A percentile compares a stretch with the other conserved stretches of the same genome.
phyloP scores from a whole-genome alignment of 2,888 invertebrate species.

The Cyclophora punctaria region DNA sequence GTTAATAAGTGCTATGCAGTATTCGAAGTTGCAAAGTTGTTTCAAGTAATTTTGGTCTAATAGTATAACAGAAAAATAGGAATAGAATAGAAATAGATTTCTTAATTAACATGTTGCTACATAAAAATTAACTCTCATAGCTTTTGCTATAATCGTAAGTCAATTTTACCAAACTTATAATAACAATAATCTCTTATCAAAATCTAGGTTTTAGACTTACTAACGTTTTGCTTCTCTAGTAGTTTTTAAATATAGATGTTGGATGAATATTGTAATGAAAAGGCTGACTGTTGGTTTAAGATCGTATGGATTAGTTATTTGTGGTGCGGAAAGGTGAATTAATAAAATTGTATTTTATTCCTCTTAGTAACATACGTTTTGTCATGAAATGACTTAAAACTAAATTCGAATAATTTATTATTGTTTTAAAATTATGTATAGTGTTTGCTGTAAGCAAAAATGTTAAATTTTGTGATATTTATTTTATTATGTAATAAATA shows the following conservation, averaged over 20 bases:
- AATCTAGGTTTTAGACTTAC: too few relatives aligned
- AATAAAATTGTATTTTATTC: neutral
- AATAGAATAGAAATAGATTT: too few relatives aligned
- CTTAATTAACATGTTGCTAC: too few relatives aligned
- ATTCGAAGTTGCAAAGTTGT: too few relatives aligned
- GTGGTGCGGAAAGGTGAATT: neutral
- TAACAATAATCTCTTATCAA: neutral
- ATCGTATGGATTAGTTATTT: neutral
- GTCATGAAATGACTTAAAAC: slow-evolving; percentile 10
- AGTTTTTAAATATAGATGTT: too few relatives aligned
- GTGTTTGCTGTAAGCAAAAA: slow-evolving; percentile 18
- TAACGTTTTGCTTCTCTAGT: too few relatives aligned
- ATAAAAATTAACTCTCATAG: too few relatives aligned
- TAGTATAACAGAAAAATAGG: too few relatives aligned
- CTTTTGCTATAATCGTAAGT: too few relatives aligned
- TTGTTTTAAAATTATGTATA: slow-evolving; percentile 5
- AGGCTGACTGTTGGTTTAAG: slow-evolving; percentile 4
- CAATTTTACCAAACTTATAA: too few relatives aligned
- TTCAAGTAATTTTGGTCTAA: too few relatives aligned
- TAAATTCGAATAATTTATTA: slow-evolving; percentile 4
- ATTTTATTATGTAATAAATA: slow-evolving; percentile 5
- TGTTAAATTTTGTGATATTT: slow-evolving; percentile 22
- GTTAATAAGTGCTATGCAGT: too few relatives aligned
- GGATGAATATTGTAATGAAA: slow-evolving; percentile 6
- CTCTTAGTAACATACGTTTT: neutral